Base-by-base conservation (phyloP, 1,140 invertebrate genomes). In the Mycetomoellerius zeteki region DNA sequence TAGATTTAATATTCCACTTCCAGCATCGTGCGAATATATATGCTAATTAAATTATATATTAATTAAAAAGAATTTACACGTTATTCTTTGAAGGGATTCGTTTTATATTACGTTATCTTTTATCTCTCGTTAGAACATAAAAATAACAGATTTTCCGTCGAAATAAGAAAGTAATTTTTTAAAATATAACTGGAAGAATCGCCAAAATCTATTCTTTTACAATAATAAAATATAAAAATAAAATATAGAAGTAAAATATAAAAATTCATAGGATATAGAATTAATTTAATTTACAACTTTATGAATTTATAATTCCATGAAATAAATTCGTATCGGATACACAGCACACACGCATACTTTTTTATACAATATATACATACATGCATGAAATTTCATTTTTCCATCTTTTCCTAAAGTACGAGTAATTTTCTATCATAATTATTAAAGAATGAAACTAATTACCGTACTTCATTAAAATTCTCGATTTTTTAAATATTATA, bases 11-110 rank as follows among this genome's bases (percentile, higher is more conserved):
- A 56, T 56, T 75, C 43, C 8, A 50, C 37, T 71, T 27, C 5
- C 24, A 47, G 37, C 12, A 43, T 47, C 21, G 21, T 4, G 33
- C 16, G 21, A 71, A 24, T 47, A 50, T 71, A 16, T 21, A 16
- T 21, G n/a, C 8, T 37, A 37, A 37, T 37, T 37, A 37, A 37
- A 37, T 37, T 37, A 37, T 37, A 37, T 37, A 37, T 47, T 33
- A n/a, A 71, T 71, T 71, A 75, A 54, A 33, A 56, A 33, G 27
- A 56, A 56, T 54, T 73, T 73, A 56, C 12, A 33, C 27, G n/a
- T 21, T n/a, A 33, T 12, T 73, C 24, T 72, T 52, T 1, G 16
- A 56, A 54, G 10, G 10, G 6, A 56, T 52, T 47, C 1, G 10
- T 67, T 69, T 69, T 24, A 16, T 75, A 52, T 75, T 54, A 30